A percentile compares a stretch with the other conserved stretches of the same genome.
phyloP scores from a whole-genome alignment of 1,140 invertebrate species.

The Drosophila triauraria region DNA sequence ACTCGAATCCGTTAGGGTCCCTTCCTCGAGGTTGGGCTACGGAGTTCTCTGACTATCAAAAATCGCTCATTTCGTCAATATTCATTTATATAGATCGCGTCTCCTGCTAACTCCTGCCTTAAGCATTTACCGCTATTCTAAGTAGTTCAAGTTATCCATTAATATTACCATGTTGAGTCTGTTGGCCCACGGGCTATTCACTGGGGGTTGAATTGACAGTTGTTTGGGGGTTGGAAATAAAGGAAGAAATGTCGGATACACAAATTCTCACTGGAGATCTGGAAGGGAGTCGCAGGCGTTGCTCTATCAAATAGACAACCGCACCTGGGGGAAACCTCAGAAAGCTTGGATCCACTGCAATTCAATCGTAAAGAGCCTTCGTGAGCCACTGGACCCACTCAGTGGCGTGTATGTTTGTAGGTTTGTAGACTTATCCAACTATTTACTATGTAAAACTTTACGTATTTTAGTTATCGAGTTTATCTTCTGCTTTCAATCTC shows the following conservation, averaged over 20 bases:
- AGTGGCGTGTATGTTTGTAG: constrained; percentile 43
- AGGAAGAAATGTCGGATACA: constrained; percentile 26
- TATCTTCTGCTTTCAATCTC: constrained; percentile 60
- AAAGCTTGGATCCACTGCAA: constrained; percentile 25
- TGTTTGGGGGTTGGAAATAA: constrained; percentile 31
- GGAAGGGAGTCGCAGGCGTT: constrained; percentile 14
- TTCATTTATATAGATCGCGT: constrained; percentile 45
- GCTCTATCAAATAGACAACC: constrained; percentile 56
- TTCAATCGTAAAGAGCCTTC: constrained; percentile 6
- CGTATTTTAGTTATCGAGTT: constrained; percentile 84
- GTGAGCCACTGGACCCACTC: constrained; percentile 29
- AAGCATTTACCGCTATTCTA: constrained; percentile 69
- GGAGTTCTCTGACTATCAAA: constrained; percentile 73
- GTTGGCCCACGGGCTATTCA: constrained; percentile 10
- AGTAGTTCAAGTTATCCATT: constrained; percentile 67
- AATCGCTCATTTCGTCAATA: constrained; percentile 68
- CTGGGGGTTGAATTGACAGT: constrained; percentile 31
- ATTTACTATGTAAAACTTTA: constrained; percentile 84
- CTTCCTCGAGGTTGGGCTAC: constrained; percentile 33
- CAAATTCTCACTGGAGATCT: constrained; percentile 25
- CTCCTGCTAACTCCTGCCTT: constrained; percentile 52
- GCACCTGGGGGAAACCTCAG: constrained; percentile 13
- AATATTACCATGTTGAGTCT: constrained; percentile 40
- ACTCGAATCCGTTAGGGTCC: constrained; percentile 43
- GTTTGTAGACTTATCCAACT: constrained; percentile 74